Conservation (phyloP, 1,140 invertebrate genomes). For the Drosophila ogumai region DNA sequence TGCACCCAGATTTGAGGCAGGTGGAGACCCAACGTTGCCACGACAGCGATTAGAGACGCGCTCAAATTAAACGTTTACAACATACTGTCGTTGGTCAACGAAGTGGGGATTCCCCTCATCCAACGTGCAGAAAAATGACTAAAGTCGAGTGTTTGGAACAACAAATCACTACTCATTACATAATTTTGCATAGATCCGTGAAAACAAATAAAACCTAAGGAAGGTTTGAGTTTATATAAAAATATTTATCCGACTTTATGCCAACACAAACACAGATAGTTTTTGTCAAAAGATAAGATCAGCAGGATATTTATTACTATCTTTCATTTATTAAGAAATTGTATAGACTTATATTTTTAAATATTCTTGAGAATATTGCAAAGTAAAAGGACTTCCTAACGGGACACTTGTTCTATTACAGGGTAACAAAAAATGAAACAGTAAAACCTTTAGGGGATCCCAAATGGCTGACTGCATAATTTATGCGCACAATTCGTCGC, state of each 20-base stretch:
- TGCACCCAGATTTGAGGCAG: slow-evolving; percentile 34
- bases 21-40: slow-evolving; percentile 56
- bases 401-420: neutral
- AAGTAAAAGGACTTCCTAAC: no score
- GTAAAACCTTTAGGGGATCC: slow-evolving; percentile 23
- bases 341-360: neutral
- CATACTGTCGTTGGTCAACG: slow-evolving; percentile 71
- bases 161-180: slow-evolving; percentile 11
- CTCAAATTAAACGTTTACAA: slow-evolving; percentile 81
- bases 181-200: no score
- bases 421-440: slow-evolving; percentile 1
- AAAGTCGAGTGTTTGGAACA: neutral
- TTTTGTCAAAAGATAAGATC: neutral
- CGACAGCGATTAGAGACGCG: slow-evolving; percentile 77
- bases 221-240: no score
- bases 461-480: slow-evolving; percentile 77
- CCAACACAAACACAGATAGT: neutral
- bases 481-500: slow-evolving; percentile 79
- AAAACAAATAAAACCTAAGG: no score
- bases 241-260: neutral
- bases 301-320: neutral
- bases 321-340: neutral
- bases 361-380: fast-evolving
- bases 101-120: slow-evolving; percentile 17
- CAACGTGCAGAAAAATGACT: slow-evolving; percentile 12